Evolutionary conservation across 2,113 vertebrate species (phyloP).

Genomic region (Trachemys scripta): DNA sequence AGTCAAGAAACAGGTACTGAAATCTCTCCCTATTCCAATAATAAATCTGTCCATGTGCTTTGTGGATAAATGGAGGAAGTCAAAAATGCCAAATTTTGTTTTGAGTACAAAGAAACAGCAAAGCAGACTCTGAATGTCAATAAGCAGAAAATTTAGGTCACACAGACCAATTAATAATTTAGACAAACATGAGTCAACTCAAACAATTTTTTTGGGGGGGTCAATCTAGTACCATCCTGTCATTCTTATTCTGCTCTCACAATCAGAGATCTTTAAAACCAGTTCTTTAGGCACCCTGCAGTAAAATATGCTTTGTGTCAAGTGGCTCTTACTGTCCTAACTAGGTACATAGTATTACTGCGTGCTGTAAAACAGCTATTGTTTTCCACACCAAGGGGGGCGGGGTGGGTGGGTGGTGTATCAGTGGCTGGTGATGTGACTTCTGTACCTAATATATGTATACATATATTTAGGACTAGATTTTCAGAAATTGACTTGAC

Average conservation of each 20-base stretch:
- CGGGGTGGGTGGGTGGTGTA: neutral
- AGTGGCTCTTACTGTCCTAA: constrained; percentile 48
- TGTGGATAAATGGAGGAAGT: neutral
- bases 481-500: neutral
- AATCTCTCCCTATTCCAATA: constrained; percentile 16
- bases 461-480: neutral
- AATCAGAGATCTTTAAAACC: neutral
- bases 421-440: constrained; percentile 6
- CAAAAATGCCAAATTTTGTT: constrained; percentile 35
- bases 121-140: constrained; percentile 46
- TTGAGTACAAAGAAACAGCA: constrained; percentile 24
- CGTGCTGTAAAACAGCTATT: constrained; percentile 62
- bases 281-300: neutral
- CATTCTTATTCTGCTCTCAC: neutral
- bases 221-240: neutral
- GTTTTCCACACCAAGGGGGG: neutral
- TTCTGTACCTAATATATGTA: neutral
- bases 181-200: constrained; percentile 38
- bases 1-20: constrained; percentile 10
- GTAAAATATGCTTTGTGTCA: constrained; percentile 39
- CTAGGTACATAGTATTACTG: constrained; percentile 46
- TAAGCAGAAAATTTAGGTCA: constrained; percentile 38
- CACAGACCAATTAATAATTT: constrained; percentile 46
- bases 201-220: neutral
- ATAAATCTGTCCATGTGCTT: constrained; percentile 34